Evolutionary conservation across 2,113 vertebrate genomes (phyloP).

Genomic region (Apteryx owenii): DNA sequence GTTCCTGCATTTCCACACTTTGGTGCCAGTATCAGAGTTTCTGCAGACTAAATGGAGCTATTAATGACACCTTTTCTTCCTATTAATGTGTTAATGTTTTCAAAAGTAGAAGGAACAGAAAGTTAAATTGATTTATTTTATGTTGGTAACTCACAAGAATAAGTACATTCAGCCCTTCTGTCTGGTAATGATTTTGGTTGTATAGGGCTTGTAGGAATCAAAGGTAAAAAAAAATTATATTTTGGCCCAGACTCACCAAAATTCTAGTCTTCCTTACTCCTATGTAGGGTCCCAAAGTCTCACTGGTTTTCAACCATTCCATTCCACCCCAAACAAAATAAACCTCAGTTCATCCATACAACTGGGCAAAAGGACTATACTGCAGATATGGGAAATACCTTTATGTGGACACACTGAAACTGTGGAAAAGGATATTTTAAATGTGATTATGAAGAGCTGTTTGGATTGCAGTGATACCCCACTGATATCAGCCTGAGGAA

Average conservation of each 20-base stretch:
- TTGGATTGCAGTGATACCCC: not conserved
- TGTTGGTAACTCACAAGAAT: not conserved
- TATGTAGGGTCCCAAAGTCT: not conserved
- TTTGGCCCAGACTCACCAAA: not conserved
- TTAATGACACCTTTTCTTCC: not conserved
- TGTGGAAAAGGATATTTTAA: not conserved
- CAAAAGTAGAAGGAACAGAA: not conserved
- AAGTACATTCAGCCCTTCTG: not conserved
- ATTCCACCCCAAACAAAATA: not conserved
- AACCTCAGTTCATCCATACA: not conserved
- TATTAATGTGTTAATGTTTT: not conserved
- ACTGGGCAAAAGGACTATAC: not conserved
- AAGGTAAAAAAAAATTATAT: not conserved
- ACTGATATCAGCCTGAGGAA: not conserved
- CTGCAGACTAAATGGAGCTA: not conserved
- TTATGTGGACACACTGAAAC: not conserved
- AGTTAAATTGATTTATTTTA: not conserved
- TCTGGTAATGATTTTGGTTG: not conserved
- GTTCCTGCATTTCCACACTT: not conserved
- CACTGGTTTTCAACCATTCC: not conserved
- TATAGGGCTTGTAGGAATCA: not conserved
- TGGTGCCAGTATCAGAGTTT: not conserved
- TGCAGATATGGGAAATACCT: not conserved
- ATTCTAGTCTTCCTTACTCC: not conserved
- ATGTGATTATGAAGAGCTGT: not conserved